These are phyloP conservation scores for Eupithecia subfuscata DNA, from an alignment of 2,888 invertebrate species.

Conservation along the genomic window DNA sequence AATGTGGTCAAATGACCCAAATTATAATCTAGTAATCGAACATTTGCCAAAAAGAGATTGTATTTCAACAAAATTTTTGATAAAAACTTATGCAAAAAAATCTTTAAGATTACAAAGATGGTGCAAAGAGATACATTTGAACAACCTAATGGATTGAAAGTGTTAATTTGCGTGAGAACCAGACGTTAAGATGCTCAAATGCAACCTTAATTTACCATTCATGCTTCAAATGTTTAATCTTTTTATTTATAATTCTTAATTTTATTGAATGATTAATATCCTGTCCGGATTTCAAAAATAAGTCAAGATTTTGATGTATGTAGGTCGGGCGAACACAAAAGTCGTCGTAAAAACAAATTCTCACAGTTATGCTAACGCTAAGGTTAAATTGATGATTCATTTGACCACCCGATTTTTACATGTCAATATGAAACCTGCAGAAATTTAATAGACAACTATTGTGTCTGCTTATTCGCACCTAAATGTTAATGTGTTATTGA, in stretches of 20 bases:
- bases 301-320: conserved; percentile 14
- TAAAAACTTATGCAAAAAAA: background rate
- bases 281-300: background rate
- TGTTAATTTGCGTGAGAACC: conserved; percentile 51
- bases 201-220: conserved; percentile 47
- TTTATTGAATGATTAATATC: conserved; percentile 3
- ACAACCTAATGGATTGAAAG: conserved; percentile 13
- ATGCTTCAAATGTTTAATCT: conserved; percentile 32
- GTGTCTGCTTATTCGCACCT: background rate
- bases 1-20: background rate
- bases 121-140: background rate
- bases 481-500: background rate
- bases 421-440: background rate
- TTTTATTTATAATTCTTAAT: background rate
- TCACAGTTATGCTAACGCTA: background rate
- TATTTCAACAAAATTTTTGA: background rate
- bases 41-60: background rate
- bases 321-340: conserved; percentile 2
- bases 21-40: background rate
- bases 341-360: background rate
- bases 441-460: background rate
- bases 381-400: conserved; percentile 11
- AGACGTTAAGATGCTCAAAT: conserved; percentile 47
- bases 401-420: background rate
- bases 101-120: background rate